Conservation (phyloP, 2,113 vertebrate species). For the Brachypteracias leptosomus region DNA sequence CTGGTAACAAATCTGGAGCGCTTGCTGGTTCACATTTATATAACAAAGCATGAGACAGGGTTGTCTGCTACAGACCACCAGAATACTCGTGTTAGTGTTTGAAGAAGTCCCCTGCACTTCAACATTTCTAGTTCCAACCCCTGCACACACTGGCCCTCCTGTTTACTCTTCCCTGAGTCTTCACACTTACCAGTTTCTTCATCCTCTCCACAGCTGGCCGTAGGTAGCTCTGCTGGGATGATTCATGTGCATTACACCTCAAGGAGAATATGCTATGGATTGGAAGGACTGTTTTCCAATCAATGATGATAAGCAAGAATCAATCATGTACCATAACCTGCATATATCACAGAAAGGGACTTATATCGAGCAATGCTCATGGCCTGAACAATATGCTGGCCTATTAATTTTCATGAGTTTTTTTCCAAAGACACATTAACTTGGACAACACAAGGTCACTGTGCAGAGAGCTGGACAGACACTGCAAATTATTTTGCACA, state of each 20-base stretch:
- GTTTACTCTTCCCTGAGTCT: neutral
- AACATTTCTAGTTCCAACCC: neutral
- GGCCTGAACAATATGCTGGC: neutral
- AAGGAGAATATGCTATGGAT: neutral
- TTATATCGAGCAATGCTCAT: neutral
- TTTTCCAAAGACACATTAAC: neutral
- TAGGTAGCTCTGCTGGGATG: neutral
- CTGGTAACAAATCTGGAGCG: neutral
- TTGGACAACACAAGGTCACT: neutral
- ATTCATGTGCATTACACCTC: neutral
- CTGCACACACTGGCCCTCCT: neutral
- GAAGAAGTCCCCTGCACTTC: neutral
- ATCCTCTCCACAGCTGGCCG: neutral
- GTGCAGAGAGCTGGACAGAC: neutral
- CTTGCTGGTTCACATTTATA: neutral
- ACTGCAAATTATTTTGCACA: neutral
- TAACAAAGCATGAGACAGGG: neutral
- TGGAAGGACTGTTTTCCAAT: neutral
- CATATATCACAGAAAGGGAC: neutral
- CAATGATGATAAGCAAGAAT: neutral
- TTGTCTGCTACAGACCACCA: neutral
- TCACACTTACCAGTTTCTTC: neutral
- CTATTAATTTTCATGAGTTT: neutral
- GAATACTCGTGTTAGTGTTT: neutral
- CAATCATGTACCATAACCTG: neutral